Evolutionary conservation across 2,797 vertebrate genomes (phyloP).

Genomic region (Lithobates sylvaticus): DNA sequence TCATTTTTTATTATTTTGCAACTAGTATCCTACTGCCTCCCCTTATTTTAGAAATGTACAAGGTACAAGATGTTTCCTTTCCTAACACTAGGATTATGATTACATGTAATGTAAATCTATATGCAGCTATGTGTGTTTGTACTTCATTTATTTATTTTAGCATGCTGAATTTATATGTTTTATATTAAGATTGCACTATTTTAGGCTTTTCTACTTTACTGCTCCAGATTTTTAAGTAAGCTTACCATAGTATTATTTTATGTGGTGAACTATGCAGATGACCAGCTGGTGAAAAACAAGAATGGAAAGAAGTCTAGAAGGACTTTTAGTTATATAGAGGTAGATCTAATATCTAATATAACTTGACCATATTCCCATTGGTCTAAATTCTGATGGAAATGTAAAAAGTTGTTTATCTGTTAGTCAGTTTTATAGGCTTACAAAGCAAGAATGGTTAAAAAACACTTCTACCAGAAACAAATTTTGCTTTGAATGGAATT

Average conservation of each 20-base stretch:
- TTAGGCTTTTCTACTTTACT: constrained; percentile 34
- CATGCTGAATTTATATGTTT: constrained; percentile 32
- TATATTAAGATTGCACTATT: constrained; percentile 44
- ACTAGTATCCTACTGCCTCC: not conserved
- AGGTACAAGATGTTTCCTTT: not conserved
- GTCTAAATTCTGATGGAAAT: not conserved
- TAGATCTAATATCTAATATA: not conserved
- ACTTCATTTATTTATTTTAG: constrained; percentile 12
- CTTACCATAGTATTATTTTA: constrained; percentile 13
- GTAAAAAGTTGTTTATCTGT: no score
- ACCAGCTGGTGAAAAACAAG: constrained; percentile 26
- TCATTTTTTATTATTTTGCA: not conserved
- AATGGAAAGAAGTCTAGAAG: not conserved
- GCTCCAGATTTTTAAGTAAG: constrained; percentile 28
- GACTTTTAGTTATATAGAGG: constrained; percentile 10
- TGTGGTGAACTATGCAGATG: constrained; percentile 48
- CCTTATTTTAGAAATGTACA: not conserved
- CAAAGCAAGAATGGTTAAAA: no score
- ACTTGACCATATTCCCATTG: not conserved
- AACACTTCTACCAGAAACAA: no score
- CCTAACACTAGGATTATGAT: not conserved
- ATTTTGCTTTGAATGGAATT: no score
- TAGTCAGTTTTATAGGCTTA: no score
- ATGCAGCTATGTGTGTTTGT: constrained; percentile 5
- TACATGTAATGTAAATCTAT: constrained; percentile 3